Percentiles rank a stretch among this genome's conserved stretches.
These are phyloP conservation scores for Oenanthe melanoleuca DNA, from an alignment of 2,113 vertebrate genomes.

Conservation along the genomic window DNA sequence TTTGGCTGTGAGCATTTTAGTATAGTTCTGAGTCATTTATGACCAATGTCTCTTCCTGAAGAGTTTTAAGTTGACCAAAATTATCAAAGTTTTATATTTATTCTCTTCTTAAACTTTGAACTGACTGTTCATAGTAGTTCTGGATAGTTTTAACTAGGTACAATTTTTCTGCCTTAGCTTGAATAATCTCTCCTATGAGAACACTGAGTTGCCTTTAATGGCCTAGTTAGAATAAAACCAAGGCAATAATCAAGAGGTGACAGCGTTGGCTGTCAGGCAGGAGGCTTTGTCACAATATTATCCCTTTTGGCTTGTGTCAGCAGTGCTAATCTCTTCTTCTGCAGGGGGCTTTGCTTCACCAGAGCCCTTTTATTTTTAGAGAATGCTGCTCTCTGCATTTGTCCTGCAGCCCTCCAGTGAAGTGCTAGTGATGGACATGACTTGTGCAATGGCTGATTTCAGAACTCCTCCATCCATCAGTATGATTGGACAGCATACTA, in stretches of 20 bases:
- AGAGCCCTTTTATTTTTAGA: background rate
- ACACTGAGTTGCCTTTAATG: background rate
- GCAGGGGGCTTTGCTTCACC: background rate
- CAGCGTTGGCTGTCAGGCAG: background rate
- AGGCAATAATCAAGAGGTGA: background rate
- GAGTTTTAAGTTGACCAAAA: background rate
- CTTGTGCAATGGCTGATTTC: background rate
- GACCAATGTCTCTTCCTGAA: background rate
- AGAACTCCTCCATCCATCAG: background rate
- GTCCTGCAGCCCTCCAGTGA: background rate
- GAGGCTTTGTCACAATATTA: background rate
- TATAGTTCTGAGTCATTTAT: background rate
- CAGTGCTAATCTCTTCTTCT: background rate
- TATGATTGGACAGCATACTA: background rate
- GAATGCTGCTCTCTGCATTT: background rate
- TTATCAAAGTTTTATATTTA: background rate
- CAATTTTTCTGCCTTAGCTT: background rate
- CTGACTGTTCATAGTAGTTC: background rate
- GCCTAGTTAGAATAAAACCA: background rate
- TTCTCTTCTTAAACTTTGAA: background rate
- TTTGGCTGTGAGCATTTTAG: background rate
- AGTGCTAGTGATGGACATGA: background rate
- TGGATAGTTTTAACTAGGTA: background rate
- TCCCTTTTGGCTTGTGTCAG: background rate
- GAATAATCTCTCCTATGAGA: too few relatives aligned